These are phyloP conservation scores for Metridium senile DNA, from an alignment of 92 coral and sea anemone genomes.

Conservation along the genomic window DNA sequence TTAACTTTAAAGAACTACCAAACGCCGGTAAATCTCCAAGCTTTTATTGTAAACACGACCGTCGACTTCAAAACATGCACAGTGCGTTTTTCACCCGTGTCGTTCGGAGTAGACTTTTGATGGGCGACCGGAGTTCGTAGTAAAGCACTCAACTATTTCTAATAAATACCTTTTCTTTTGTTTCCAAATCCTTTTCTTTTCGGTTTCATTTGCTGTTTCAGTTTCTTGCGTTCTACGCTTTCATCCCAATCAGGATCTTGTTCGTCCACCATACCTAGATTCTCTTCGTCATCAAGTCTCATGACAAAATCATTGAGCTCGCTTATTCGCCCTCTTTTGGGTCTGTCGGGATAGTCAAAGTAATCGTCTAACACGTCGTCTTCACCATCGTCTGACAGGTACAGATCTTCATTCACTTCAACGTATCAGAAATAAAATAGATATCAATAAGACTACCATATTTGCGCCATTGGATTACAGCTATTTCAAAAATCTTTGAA, in stretches of 20 bases:
- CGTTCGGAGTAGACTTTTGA: too few relatives aligned
- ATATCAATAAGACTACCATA: too few relatives aligned
- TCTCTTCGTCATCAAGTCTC: constrained; percentile 43
- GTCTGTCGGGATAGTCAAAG: constrained; percentile 47
- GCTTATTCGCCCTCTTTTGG: constrained; percentile 75
- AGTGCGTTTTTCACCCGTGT: too few relatives aligned
- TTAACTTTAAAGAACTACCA: too few relatives aligned
- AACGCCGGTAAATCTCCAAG: too few relatives aligned
- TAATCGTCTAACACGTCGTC: background rate
- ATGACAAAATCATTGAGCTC: constrained; percentile 59
- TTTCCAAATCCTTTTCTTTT: constrained; percentile 47
- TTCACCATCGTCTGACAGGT: background rate
- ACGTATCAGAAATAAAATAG: background rate
- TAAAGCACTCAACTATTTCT: background rate
- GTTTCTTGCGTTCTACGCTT: constrained; percentile 68
- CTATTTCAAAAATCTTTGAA: too few relatives aligned
- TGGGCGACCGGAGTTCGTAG: too few relatives aligned
- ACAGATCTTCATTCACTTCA: constrained; percentile 2
- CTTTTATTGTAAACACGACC: too few relatives aligned
- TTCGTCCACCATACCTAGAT: constrained; percentile 34
- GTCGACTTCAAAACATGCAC: too few relatives aligned
- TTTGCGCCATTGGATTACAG: too few relatives aligned
- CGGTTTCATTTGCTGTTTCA: constrained; percentile 53
- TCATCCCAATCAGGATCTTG: constrained; percentile 88
- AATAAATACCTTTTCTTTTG: constrained; percentile 18